phyloP scores from a whole-genome alignment of 2,113 vertebrate genomes.

The Pyxicephalus adspersus region DNA sequence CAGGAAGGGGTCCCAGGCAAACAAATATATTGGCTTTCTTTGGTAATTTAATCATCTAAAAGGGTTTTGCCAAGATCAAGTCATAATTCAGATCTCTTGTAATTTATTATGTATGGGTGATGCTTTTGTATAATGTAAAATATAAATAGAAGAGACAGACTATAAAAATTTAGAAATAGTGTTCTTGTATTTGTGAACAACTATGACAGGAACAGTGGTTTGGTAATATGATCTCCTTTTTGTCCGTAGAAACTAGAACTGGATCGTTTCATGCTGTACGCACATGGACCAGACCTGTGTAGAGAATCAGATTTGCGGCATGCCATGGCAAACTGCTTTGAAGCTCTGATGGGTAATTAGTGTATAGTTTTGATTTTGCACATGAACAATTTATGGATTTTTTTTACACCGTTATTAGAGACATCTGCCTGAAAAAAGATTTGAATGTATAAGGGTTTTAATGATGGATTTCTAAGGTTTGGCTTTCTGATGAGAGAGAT shows the following conservation, averaged over 20 bases:
- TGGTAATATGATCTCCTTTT: constrained; percentile 25
- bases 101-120: too few species aligned
- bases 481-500: too few species aligned
- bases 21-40: too few species aligned
- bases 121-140: not conserved
- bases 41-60: too few species aligned
- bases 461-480: too few species aligned
- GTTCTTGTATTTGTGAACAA: not conserved
- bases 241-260: constrained; percentile 90
- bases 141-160: not conserved
- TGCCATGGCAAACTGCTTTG: constrained; percentile 99
- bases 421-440: too few species aligned
- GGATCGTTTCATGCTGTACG: constrained; percentile 98
- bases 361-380: not conserved
- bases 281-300: constrained; percentile 96
- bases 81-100: too few species aligned
- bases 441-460: too few species aligned
- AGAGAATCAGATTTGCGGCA: constrained; percentile 96
- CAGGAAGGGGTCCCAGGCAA: too few species aligned
- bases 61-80: too few species aligned
- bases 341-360: constrained; percentile 92
- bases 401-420: not conserved
- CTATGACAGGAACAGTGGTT: not conserved
- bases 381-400: constrained; percentile 1
- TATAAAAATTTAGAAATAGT: not conserved